These are phyloP conservation scores for Eupristina koningsbergeri DNA, from an alignment of 1,140 invertebrate genomes.

Conservation along the genomic window DNA sequence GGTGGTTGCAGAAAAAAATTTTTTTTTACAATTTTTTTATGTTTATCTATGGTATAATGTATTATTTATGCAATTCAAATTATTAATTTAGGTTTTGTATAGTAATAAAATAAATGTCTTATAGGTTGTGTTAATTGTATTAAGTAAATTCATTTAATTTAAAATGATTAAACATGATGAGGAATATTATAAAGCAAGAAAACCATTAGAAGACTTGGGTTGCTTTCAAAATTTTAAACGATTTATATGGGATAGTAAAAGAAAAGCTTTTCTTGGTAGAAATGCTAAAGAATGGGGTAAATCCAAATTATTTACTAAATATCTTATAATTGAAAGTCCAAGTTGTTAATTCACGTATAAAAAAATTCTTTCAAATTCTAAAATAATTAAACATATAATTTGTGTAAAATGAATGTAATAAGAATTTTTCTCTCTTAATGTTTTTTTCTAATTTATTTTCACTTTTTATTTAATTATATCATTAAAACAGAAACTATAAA, in stretches of 20 bases:
- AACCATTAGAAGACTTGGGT: slow-evolving; percentile 62
- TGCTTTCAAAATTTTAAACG: slow-evolving; percentile 57
- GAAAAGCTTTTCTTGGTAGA: slow-evolving; percentile 79
- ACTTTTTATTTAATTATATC: too few species aligned
- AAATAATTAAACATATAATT: too few species aligned
- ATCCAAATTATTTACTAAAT: background rate
- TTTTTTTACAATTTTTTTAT: slow-evolving; percentile 13
- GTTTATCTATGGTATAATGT: too few species aligned
- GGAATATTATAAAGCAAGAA: slow-evolving; percentile 63
- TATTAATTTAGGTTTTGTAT: background rate
- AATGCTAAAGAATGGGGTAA: slow-evolving; percentile 84
- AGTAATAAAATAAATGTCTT: background rate
- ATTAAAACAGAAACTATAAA: too few species aligned
- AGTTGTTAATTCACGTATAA: too few species aligned
- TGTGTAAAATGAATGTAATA: too few species aligned
- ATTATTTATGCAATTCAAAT: background rate
- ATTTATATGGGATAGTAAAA: slow-evolving; percentile 79
- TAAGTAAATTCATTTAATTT: background rate
- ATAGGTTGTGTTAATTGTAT: background rate
- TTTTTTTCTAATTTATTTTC: too few species aligned
- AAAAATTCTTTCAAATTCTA: too few species aligned
- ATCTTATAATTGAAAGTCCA: too few species aligned
- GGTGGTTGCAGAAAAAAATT: background rate
- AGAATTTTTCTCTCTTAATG: too few species aligned
- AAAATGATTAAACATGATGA: slow-evolving; percentile 62